Conservation (phyloP, 2,797 vertebrate species). For the Morelia viridis region DNA sequence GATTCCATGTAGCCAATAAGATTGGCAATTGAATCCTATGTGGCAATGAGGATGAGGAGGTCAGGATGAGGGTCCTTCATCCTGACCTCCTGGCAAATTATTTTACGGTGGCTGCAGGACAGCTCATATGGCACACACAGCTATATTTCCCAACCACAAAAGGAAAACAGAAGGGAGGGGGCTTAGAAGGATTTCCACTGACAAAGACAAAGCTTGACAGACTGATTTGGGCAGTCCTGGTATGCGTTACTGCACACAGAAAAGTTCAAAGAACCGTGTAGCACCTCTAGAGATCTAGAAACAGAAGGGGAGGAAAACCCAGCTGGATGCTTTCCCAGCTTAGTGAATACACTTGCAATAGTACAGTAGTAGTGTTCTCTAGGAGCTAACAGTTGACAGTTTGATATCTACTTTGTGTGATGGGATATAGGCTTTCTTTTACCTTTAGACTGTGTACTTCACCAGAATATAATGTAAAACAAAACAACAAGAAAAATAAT, state of each 20-base stretch:
- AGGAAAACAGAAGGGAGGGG: not conserved
- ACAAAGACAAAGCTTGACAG: not conserved
- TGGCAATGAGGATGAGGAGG: not conserved
- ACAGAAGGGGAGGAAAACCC: not conserved
- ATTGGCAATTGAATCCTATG: not conserved
- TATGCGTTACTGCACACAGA: not conserved
- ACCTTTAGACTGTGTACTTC: conserved; percentile 36
- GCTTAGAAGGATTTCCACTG: not conserved
- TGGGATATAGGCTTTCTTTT: not conserved
- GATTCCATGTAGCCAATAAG: not conserved
- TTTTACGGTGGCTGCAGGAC: not conserved
- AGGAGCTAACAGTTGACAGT: not conserved
- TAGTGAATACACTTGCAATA: not conserved
- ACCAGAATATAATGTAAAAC: not conserved
- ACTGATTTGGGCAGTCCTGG: not conserved
- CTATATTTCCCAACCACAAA: not conserved
- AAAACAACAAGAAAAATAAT: not conserved
- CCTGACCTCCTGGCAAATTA: not conserved
- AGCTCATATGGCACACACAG: not conserved
- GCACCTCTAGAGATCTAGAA: not conserved
- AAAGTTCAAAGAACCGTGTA: not conserved
- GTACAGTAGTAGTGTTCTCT: not conserved
- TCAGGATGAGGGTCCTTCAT: not conserved
- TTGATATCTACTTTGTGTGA: not conserved
- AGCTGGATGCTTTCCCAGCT: not conserved